phyloP scores from a whole-genome alignment of 2,113 vertebrate genomes.

The Hipposideros armiger region DNA sequence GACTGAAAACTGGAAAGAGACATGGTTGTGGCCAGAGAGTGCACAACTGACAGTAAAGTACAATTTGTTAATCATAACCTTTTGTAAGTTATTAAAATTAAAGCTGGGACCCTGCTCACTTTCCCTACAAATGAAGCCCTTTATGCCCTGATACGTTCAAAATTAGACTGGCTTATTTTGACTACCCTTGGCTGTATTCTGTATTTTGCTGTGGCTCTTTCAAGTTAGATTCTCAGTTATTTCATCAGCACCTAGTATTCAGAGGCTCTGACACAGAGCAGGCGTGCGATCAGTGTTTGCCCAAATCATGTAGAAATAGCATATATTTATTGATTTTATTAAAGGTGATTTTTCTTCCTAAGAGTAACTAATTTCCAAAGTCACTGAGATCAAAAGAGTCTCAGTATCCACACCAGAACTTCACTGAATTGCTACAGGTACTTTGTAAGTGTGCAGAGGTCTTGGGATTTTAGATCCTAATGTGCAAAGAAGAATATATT shows the following conservation, averaged over 20 bases:
- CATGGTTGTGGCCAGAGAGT: neutral
- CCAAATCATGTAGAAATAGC: neutral
- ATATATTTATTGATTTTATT: neutral
- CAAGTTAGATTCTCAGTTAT: neutral
- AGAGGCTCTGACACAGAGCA: neutral
- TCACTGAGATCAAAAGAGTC: neutral
- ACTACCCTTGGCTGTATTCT: neutral
- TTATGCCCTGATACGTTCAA: neutral
- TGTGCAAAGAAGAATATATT: neutral
- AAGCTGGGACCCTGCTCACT: neutral
- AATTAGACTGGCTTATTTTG: neutral
- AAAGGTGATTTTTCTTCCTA: conserved; percentile 54
- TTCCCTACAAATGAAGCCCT: neutral
- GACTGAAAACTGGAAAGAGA: neutral
- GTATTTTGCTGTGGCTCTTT: neutral
- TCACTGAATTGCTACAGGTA: neutral
- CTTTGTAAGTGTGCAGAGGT: neutral
- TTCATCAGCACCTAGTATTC: neutral
- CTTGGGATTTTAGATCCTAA: conserved; percentile 38
- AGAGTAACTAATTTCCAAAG: neutral
- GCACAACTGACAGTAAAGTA: neutral
- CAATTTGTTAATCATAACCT: neutral
- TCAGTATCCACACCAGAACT: neutral
- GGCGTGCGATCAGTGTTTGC: neutral
- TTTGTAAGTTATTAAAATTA: neutral